Evolutionary conservation across 2,888 invertebrate genomes (phyloP).

Genomic region (Anarsia innoxiella): DNA sequence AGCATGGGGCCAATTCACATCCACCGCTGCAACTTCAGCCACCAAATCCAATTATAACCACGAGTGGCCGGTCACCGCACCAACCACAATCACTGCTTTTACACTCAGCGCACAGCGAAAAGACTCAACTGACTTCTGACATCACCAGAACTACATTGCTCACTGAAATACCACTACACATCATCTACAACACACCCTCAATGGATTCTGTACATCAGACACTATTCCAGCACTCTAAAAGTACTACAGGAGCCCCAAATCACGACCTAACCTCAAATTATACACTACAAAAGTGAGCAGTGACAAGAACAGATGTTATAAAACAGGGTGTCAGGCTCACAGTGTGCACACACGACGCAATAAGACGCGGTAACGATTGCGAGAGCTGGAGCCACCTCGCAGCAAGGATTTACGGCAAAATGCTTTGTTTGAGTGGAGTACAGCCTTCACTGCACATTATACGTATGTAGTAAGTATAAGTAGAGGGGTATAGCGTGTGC

Average conservation of each 20-base stretch:
- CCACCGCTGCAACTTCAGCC: background rate
- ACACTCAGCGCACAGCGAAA: slow-evolving; percentile 7
- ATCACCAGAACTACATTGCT: background rate
- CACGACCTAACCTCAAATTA: slow-evolving; percentile 68
- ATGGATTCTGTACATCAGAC: background rate
- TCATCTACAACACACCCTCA: background rate
- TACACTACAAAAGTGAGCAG: slow-evolving; percentile 49
- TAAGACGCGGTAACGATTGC: too few relatives aligned
- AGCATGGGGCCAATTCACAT: slow-evolving; percentile 26
- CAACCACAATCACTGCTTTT: slow-evolving; percentile 12
- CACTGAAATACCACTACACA: background rate
- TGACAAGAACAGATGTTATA: slow-evolving; percentile 62
- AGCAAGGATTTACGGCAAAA: slow-evolving; percentile 61
- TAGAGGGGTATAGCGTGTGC: slow-evolving; percentile 20
- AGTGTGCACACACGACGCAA: slow-evolving; percentile 36
- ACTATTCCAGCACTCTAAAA: background rate
- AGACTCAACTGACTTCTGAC: too few relatives aligned
- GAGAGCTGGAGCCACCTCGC: slow-evolving; percentile 40
- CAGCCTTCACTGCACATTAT: slow-evolving; percentile 67
- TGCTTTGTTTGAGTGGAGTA: slow-evolving; percentile 71
- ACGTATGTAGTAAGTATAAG: slow-evolving; percentile 51
- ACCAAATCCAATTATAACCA: slow-evolving; percentile 2
- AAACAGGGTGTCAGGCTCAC: slow-evolving; percentile 22
- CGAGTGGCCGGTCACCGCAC: background rate
- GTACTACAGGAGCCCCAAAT: slow-evolving; percentile 32